Evolutionary conservation across 1,140 invertebrate genomes (phyloP).

Genomic region (Micrasema minimum): DNA sequence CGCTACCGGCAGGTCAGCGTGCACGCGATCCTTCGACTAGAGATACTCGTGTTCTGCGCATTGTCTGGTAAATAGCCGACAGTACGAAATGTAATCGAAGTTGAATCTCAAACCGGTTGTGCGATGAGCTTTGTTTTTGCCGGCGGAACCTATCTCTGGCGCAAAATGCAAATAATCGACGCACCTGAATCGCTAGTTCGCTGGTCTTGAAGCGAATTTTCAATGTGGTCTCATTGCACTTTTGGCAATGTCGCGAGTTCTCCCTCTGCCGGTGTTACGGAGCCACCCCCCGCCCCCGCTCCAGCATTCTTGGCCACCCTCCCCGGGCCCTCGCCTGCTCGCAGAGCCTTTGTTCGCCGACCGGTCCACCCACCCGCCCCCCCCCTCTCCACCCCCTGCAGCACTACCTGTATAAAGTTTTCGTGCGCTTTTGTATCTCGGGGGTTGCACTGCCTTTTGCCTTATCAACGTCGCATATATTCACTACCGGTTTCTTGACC

Average conservation of each 20-base stretch:
- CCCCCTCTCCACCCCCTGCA: constrained; percentile 8
- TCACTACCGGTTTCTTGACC: too few species aligned
- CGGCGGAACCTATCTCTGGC: neutral
- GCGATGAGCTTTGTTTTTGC: constrained; percentile 6
- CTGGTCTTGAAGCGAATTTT: neutral
- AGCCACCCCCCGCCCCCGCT: neutral
- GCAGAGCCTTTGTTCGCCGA: constrained; percentile 36
- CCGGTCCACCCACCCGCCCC: constrained; percentile 20
- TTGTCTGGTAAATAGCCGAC: constrained; percentile 19
- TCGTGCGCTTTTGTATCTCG: constrained; percentile 7
- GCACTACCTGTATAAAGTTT: neutral
- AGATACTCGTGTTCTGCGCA: neutral
- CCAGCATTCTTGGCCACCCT: neutral
- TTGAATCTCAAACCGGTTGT: constrained; percentile 20
- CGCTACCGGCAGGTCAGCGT: neutral
- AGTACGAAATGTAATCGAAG: constrained; percentile 6
- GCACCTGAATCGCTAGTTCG: neutral
- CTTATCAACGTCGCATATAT: too few species aligned
- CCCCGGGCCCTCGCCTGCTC: neutral
- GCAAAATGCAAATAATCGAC: constrained; percentile 5
- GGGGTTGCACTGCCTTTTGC: constrained; percentile 3
- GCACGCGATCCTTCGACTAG: constrained; percentile 6
- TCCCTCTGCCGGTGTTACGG: neutral
- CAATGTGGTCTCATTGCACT: neutral
- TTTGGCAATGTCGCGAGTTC: constrained; percentile 1